These are phyloP conservation scores for Smittia aterrima DNA, from an alignment of 2,888 invertebrate genomes.

Conservation along the genomic window DNA sequence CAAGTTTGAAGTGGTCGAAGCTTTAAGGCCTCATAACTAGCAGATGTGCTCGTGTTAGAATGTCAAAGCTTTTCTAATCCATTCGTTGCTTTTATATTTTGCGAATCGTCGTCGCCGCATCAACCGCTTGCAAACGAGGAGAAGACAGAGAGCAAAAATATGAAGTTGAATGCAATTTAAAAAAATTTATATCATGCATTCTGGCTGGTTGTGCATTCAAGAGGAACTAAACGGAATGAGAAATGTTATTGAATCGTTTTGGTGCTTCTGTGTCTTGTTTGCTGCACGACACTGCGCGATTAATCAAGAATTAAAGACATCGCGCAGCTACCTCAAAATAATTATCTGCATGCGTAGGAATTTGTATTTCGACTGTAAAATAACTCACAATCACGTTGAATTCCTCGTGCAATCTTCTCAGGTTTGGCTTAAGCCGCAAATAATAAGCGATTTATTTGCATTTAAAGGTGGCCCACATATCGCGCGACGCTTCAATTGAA, in stretches of 20 bases:
- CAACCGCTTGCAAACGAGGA: too few relatives aligned
- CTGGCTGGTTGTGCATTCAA: too few relatives aligned
- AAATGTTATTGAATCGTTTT: conserved; percentile 20
- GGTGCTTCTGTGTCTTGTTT: conserved; percentile 20
- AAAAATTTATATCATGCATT: not conserved
- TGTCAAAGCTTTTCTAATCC: too few relatives aligned
- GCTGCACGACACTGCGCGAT: conserved; percentile 30
- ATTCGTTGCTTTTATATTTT: too few relatives aligned
- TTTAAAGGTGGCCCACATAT: conserved; percentile 13
- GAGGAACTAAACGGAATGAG: not conserved
- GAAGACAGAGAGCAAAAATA: too few relatives aligned
- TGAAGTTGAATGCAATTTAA: not conserved
- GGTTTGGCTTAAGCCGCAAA: conserved; percentile 10
- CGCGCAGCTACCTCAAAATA: conserved; percentile 27
- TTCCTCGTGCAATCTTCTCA: not conserved
- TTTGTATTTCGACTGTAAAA: not conserved
- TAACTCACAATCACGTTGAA: conserved; percentile 32
- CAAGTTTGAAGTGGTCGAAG: not conserved
- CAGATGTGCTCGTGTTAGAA: too few relatives aligned
- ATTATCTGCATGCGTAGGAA: conserved; percentile 31
- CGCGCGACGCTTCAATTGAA: not conserved
- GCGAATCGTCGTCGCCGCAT: too few relatives aligned
- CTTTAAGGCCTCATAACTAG: too few relatives aligned
- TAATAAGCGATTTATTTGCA: conserved; percentile 39
- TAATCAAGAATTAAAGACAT: conserved; percentile 39